Evolutionary conservation across 2,797 vertebrate species (phyloP).

Genomic region (Danio choprae): DNA sequence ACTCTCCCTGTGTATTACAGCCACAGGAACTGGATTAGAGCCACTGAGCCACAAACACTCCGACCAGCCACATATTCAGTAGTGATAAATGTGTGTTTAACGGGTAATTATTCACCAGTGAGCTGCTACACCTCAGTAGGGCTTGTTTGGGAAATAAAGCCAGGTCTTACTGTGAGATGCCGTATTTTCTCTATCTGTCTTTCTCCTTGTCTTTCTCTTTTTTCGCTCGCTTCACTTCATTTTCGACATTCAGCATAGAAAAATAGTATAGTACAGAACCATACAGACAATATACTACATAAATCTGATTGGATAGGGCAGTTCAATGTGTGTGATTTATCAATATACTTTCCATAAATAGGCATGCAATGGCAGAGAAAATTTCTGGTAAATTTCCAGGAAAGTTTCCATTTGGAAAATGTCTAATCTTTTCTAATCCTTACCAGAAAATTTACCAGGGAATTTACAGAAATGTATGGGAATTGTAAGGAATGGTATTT

Average conservation of each 20-base stretch:
- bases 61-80: conserved; percentile 34
- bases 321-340: too few species aligned
- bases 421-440: too few species aligned
- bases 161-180: conserved; percentile 47
- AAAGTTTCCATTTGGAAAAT: too few species aligned
- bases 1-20: conserved; percentile 43
- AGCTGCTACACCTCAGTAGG: conserved; percentile 58
- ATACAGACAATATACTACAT: neutral
- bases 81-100: conserved; percentile 57
- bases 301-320: too few species aligned
- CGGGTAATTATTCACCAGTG: conserved; percentile 62
- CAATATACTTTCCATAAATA: too few species aligned
- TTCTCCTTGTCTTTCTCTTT: conserved; percentile 29
- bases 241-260: neutral
- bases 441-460: too few species aligned
- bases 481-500: too few species aligned
- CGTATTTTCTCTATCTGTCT: conserved; percentile 43
- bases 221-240: neutral
- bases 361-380: too few species aligned
- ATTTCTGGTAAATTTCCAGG: too few species aligned
- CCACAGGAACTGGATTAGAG: conserved; percentile 44
- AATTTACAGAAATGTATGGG: too few species aligned
- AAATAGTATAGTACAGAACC: neutral
- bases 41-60: conserved; percentile 47
- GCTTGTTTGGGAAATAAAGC: conserved; percentile 57